Evolutionary conservation across 2,113 vertebrate species (phyloP), one percentile per base, ranked within the genome.

Genomic region (Salminus brasiliensis): DNA sequence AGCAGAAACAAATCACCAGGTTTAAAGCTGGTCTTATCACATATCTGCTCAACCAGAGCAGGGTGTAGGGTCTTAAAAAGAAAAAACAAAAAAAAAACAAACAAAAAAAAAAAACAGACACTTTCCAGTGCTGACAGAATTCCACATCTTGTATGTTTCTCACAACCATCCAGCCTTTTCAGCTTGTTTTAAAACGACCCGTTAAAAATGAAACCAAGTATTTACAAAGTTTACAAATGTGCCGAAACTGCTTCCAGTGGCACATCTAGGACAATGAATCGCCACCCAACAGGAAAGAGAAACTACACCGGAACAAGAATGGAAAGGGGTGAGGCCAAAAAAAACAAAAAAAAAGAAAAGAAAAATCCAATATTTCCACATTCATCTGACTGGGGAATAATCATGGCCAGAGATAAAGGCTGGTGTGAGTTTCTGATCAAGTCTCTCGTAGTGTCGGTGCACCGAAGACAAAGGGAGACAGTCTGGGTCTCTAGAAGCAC

Each of bases 401-500:
- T 88, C 85, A 70, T 67, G 81, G 86, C 87, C 84, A 84, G 32
- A 72, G 83, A 78, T 68, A 85, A 70, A 53, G 78, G 86, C 87
- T 89, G 89, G 88, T 73, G 29, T 43, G 62, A 85, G 65, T 79
- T 76, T 30, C 78, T 83, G 52, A 60, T 84, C 76, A 81, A 66
- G 76, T 77, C 60, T 74, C 93, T 93, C 41, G 41, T 93, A 92
- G 92, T 93, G 93, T 93, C 92, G 88, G 88, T 86, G 86, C 59
- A 71, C 92, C 85, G 86, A 87, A 88, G 91, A 91, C 89, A 83
- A 80, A 81, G 60, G 53, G 86, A 88, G 93, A 89, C 88, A 91
- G 87, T 91, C 87, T 88, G 93, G 93, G 94, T 92, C 92, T 92
- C 91, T 90, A 93, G 93, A 90, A 89, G 93, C 93, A 92, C 86